Conservation (phyloP, 2,113 vertebrate species). For the Rousettus leschenaultii region DNA sequence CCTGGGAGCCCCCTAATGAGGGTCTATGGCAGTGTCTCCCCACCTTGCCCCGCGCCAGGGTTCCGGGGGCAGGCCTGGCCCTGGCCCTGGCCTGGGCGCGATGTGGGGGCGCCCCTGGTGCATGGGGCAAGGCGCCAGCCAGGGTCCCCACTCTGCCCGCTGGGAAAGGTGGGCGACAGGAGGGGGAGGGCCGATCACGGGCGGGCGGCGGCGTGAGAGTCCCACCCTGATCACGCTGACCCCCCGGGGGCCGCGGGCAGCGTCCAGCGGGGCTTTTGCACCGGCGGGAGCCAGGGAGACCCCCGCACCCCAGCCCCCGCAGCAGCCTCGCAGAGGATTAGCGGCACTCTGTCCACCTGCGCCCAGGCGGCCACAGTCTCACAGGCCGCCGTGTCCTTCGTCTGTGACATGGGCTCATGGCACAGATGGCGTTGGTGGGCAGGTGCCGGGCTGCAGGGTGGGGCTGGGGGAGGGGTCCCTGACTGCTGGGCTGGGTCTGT, state of each 20-base stretch:
- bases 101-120: neutral
- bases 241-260: neutral
- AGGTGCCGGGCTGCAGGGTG: rapidly evolving
- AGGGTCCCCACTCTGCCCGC: neutral
- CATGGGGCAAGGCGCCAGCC: rapidly evolving
- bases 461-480: neutral
- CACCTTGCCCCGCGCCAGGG: neutral
- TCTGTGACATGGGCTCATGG: neutral
- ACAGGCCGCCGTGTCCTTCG: neutral
- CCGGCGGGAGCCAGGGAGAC: rapidly evolving
- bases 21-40: neutral
- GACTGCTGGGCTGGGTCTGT: rapidly evolving
- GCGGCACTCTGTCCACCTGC: rapidly evolving
- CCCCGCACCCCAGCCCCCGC: rapidly evolving
- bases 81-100: too few relatives aligned
- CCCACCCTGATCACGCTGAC: rapidly evolving
- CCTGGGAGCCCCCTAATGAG: neutral
- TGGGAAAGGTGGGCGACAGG: neutral
- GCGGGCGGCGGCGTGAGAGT: rapidly evolving
- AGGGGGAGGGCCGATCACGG: rapidly evolving
- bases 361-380: rapidly evolving
- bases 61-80: too few relatives aligned
- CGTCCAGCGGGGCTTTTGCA: rapidly evolving
- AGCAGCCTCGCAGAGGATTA: rapidly evolving
- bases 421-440: rapidly evolving